Percentiles rank a stretch among this genome's conserved stretches.
Evolutionary conservation across 1,140 invertebrate genomes (phyloP).

Genomic region (Neotoxoptera formosana): DNA sequence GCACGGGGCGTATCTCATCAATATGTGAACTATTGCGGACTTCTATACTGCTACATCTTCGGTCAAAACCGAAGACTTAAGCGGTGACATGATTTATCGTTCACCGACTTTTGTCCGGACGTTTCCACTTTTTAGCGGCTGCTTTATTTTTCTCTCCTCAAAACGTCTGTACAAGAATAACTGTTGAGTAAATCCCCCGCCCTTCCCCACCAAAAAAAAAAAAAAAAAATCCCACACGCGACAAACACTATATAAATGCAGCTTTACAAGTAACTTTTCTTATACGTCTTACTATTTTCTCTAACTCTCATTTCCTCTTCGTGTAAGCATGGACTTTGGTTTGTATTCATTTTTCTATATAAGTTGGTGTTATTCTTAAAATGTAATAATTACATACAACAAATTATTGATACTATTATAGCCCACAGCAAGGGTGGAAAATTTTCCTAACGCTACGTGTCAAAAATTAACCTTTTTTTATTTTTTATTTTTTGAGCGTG

Average conservation of each 20-base stretch:
- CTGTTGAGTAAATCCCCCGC: background rate
- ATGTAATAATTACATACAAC: background rate
- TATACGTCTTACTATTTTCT: background rate
- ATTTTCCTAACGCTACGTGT: no score
- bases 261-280: conserved; percentile 31
- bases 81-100: conserved; percentile 34
- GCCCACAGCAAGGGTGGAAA: no score
- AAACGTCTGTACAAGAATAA: conserved; percentile 32
- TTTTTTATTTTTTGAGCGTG: no score
- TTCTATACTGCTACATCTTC: background rate
- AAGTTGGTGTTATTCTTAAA: background rate
- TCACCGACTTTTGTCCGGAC: conserved; percentile 22
- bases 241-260: background rate
- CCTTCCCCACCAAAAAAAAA: background rate
- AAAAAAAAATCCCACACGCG: background rate
- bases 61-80: conserved; percentile 26
- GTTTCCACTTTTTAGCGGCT: conserved; percentile 23
- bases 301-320: background rate
- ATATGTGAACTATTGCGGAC: conserved; percentile 17
- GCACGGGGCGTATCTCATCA: background rate
- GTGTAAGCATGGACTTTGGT: background rate
- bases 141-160: no score
- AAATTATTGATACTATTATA: background rate
- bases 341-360: background rate
- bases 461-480: no score